A percentile compares a stretch with the other conserved stretches of the same genome.
Evolutionary conservation across 2,888 invertebrate genomes (phyloP).

Genomic region (Eudasyphora cyanicolor): DNA sequence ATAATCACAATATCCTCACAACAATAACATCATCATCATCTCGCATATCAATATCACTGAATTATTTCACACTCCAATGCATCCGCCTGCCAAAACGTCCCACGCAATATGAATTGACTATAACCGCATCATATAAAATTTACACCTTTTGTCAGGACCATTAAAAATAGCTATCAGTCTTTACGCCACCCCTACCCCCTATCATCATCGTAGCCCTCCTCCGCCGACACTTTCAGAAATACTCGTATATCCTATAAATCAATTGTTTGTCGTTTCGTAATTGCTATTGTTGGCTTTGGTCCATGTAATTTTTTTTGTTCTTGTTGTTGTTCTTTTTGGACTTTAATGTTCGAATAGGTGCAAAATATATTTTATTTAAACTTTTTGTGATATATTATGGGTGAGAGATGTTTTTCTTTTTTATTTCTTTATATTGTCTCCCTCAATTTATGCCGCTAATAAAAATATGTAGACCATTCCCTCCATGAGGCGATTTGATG

Average conservation of each 20-base stretch:
- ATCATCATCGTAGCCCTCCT: no score
- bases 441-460: no score
- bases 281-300: background rate
- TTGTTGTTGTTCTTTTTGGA: background rate
- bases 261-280: constrained; percentile 12
- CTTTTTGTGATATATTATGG: background rate
- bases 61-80: background rate
- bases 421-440: no score
- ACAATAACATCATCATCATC: background rate
- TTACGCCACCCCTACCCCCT: background rate
- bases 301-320: background rate
- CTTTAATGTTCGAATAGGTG: background rate
- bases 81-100: background rate
- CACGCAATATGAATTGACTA: background rate
- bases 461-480: no score
- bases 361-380: background rate
- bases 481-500: no score
- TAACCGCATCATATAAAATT: constrained; percentile 57
- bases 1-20: background rate
- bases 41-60: no score
- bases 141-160: constrained; percentile 57
- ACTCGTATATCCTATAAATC: background rate
- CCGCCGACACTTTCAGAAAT: no score
- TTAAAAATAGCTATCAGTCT: constrained; percentile 9
- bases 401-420: no score